Evolutionary conservation across 35 echinoderm and acorn worm genomes (phyloP).

Genomic region (Lytechinus pictus): DNA sequence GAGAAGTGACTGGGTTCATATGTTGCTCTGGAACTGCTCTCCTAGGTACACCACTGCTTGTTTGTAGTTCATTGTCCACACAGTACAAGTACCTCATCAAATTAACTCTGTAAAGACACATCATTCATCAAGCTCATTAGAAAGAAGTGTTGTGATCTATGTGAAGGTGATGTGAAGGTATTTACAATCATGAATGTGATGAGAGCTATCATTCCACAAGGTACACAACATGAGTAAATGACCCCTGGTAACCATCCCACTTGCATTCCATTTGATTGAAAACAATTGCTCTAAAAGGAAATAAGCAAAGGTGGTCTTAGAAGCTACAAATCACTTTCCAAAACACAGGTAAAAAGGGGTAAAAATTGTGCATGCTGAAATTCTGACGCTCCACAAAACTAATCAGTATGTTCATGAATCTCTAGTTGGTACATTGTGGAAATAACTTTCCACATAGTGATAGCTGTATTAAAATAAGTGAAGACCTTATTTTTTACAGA

Average conservation of each 20-base stretch:
- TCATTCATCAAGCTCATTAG: background rate
- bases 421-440: no score
- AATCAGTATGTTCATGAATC: no score
- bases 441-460: no score
- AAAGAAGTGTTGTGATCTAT: background rate
- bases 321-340: background rate
- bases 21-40: no score
- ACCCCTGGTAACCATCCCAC: background rate
- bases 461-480: no score
- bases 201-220: background rate
- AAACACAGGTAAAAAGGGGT: background rate
- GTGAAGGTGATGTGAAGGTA: background rate
- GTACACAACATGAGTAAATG: background rate
- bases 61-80: background rate
- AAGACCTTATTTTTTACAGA: no score
- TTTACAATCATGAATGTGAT: conserved; percentile 12
- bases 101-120: background rate
- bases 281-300: background rate
- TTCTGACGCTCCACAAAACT: no score
- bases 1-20: no score
- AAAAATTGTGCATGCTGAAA: background rate
- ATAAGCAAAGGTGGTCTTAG: background rate
- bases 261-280: background rate
- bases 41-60: no score
- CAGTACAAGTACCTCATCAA: background rate